Percentiles rank a stretch among this genome's conserved stretches.
These are phyloP conservation scores for Microplitis manilae DNA, from an alignment of 2,888 invertebrate genomes.

Conservation along the genomic window DNA sequence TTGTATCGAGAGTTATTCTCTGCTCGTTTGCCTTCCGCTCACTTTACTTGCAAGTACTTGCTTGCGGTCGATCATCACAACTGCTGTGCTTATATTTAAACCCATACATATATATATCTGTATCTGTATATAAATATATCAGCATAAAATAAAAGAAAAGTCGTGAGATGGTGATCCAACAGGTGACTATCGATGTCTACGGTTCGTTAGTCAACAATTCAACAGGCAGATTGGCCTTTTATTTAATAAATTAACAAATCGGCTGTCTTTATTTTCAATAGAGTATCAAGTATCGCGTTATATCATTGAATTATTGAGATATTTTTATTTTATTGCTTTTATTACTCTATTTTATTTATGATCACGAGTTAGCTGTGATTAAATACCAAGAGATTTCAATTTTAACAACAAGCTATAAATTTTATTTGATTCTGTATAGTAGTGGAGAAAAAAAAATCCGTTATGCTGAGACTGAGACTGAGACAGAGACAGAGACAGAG, in stretches of 20 bases:
- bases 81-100: background rate
- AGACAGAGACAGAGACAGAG: background rate
- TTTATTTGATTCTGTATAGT: background rate
- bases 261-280: background rate
- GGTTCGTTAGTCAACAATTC: slow-evolving; percentile 33
- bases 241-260: background rate
- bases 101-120: background rate
- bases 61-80: slow-evolving; percentile 44
- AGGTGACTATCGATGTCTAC: slow-evolving; percentile 47
- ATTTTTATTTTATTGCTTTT: background rate
- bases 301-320: background rate
- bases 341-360: background rate
- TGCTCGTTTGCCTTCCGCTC: slow-evolving; percentile 45
- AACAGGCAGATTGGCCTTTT: background rate
- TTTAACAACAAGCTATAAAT: background rate
- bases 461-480: background rate
- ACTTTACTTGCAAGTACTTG: slow-evolving; percentile 7
- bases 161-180: slow-evolving; percentile 45
- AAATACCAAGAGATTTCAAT: background rate
- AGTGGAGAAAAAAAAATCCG: background rate
- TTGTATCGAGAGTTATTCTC: slow-evolving; percentile 34
- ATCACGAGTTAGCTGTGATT: background rate
- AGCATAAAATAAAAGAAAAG: slow-evolving; percentile 10
- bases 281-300: background rate
- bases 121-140: background rate